Base-by-base conservation (phyloP, 2,888 invertebrate species). In the Linyphia triangularis region DNA sequence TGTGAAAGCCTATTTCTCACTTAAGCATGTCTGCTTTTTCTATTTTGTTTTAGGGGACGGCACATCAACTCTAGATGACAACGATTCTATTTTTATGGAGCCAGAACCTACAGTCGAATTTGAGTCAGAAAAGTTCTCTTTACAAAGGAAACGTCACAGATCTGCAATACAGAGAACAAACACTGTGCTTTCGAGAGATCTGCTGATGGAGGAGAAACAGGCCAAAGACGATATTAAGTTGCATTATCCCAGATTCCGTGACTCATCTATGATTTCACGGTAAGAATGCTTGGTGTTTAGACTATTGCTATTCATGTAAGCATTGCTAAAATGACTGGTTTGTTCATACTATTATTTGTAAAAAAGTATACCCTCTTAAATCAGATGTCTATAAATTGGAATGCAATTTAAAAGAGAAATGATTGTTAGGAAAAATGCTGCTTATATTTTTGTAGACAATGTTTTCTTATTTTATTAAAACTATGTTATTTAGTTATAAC, bases 141-240 rank as follows among this genome's bases (percentile, higher is more conserved):
- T 51, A n/a, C 33, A 84, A 67, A 89, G 91, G 43, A 90, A 91
- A 7, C 90, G 91, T 37, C 91, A 91, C 84, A 90, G 91, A 28
- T 91, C 91, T 65, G 91, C 91, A 13, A 89, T 91, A 57, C 90
- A 91, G 26, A 77, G 91, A 16, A 90, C 90, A 61, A 91, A 94
- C 94, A 90, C 93, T 93, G 88, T 93, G 94, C 13, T 70, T n/a
- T 70, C 88, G 7, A 33, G 30, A 9, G 91, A 94, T 94, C 61
- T 97, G 96, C 91, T 95, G 95, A 67, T 63, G 61, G 70, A 59
- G 51, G 26, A 43, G 2, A 67, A 77, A 13, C 77, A 90, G 88
- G 51, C 90, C 10, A 85, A 90, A 90, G 90, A 88, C 90, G 91
- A 91, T 72, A 70, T 89, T n/a, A 79, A 65, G n/a, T 28, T 89